These are phyloP conservation scores for Lochmaea capreae DNA, from an alignment of 2,888 invertebrate species.

Conservation along the genomic window DNA sequence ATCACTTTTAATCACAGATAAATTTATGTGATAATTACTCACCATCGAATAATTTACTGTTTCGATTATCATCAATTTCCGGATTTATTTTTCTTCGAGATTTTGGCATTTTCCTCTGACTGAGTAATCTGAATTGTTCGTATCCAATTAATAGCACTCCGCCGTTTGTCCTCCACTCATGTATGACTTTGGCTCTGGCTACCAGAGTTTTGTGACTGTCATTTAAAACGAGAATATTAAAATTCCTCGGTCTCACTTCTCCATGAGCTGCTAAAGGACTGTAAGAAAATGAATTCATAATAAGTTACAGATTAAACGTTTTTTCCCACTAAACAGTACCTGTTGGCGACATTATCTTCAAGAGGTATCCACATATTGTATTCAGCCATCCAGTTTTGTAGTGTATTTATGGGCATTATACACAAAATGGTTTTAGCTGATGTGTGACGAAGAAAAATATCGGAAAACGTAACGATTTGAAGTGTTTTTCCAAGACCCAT, in stretches of 20 bases:
- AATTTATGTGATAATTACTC: conserved; percentile 43
- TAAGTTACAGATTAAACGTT: conserved; percentile 13
- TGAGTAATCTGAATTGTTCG: conserved; percentile 92
- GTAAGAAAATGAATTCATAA: conserved; percentile 37
- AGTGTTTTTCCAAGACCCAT: conserved; percentile 99
- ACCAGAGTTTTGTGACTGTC: conserved; percentile 93
- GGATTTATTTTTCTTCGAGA: conserved; percentile 72
- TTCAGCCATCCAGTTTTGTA: conserved; percentile 98
- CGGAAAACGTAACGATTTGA: conserved; percentile 93
- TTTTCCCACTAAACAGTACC: conserved; percentile 11
- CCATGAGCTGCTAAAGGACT: conserved; percentile 72
- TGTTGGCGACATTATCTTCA: conserved; percentile 63
- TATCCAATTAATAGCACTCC: conserved; percentile 97
- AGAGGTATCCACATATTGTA: conserved; percentile 97
- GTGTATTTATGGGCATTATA: conserved; percentile 98
- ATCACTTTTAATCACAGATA: no score
- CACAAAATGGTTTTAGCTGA: conserved; percentile 89
- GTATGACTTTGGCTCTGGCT: conserved; percentile 87
- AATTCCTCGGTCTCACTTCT: conserved; percentile 81
- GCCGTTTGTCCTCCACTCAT: conserved; percentile 87
- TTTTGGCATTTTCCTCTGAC: conserved; percentile 79
- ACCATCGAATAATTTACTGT: conserved; percentile 83
- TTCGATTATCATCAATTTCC: conserved; percentile 70
- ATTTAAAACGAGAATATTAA: conserved; percentile 90
- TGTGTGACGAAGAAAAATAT: conserved; percentile 93